phyloP scores from a whole-genome alignment of 2,888 invertebrate genomes.

The Nymphalis polychloros region DNA sequence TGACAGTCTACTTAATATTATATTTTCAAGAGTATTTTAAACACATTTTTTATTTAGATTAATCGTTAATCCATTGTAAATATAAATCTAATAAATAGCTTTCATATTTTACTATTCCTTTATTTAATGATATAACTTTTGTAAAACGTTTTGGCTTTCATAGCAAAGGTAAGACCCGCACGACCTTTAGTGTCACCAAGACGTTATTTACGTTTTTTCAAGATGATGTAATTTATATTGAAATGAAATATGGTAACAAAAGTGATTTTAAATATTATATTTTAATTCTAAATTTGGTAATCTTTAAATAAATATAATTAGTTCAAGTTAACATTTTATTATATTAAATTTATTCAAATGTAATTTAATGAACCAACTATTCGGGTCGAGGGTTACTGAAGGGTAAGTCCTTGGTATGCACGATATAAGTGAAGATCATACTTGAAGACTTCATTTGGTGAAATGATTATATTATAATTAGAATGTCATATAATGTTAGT shows the following conservation, averaged over 20 bases:
- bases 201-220: not conserved
- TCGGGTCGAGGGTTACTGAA: slow-evolving; percentile 30
- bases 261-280: not conserved
- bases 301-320: not conserved
- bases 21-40: not conserved
- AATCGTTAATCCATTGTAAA: too few relatives aligned
- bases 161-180: too few relatives aligned
- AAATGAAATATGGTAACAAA: not conserved
- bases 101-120: too few relatives aligned
- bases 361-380: slow-evolving; percentile 22
- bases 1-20: not conserved
- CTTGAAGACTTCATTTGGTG: slow-evolving; percentile 1
- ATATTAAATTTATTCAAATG: not conserved
- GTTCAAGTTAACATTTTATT: not conserved
- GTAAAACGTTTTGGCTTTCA: too few relatives aligned
- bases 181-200: not conserved
- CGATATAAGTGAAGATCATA: slow-evolving; percentile 19
- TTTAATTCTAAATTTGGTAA: not conserved
- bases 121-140: too few relatives aligned
- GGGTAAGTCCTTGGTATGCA: slow-evolving; percentile 22
- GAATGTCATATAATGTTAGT: not conserved
- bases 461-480: not conserved
- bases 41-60: too few relatives aligned
- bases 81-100: too few relatives aligned
- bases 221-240: not conserved